Base-by-base conservation (phyloP, 1,140 invertebrate species). In the Elymnias hypermnestra region DNA sequence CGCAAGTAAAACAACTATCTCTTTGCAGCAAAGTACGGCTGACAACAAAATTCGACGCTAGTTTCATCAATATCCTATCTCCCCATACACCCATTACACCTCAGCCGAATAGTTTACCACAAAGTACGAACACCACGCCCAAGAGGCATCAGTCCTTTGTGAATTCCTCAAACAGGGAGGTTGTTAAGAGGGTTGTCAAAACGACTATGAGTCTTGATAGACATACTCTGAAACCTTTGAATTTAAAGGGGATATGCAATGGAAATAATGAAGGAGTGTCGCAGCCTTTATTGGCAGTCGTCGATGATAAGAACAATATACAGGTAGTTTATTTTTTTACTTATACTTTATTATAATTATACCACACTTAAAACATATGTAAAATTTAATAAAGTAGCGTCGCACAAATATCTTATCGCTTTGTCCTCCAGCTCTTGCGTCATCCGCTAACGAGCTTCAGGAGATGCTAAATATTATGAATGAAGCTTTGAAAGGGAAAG, bases 221-320 rank as follows among this genome's bases (percentile, higher is more conserved):
- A 8, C 65, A 70, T 38, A 45, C 69, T 1, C 31, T 84, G 0
- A 84, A 83, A 26, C 77, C 79, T 1, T 52, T 83, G 1, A 79
- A 81, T 28, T 56, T 85, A 41, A 79, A 77, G 15, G 81, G 82
- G 0, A 75, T 83, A 14, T 73, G 70, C 14, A 79, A 81, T 40
- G 67, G 64, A 21, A 72, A 75, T 15, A 65, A 52, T 26, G 69
- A 72, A 10, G 25, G 51, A 10, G 35, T 49, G 1, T 5, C 45
- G 0, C 69, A 72, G 5, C 78, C 78, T 6, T 35, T 85, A 17
- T 39, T 84, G 15, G 78, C 78, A 15, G 72, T 81, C 5, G 65
- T 84, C 2, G 81, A 84, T 41, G 78, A 82, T 48, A 82, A 63
- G 40, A 75, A 82, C 55, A 81, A 71, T 63, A 82, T 83, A 57